Conservation (phyloP, 92 coral and sea anemone genomes). For the Parazoanthus atlanticus region DNA sequence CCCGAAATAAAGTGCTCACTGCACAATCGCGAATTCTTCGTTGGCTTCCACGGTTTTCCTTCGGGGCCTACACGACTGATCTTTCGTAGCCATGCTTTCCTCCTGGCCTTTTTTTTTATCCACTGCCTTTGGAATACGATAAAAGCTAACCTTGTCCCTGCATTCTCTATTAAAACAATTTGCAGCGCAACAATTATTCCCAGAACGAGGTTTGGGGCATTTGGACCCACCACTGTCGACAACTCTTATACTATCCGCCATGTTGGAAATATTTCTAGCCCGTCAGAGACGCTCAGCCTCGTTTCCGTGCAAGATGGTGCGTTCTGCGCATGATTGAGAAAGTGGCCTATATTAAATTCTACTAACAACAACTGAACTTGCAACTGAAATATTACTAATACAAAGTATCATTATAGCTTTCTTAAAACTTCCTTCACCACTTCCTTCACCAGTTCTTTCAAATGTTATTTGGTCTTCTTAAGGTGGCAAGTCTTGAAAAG, state of each 20-base stretch:
- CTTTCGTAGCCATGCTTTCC: slow-evolving; percentile 18
- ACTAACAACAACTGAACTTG: too few species aligned
- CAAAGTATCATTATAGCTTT: too few species aligned
- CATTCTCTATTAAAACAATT: slow-evolving; percentile 38
- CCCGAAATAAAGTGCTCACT: slow-evolving; percentile 30
- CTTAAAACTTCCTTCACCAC: too few species aligned
- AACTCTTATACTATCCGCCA: background rate
- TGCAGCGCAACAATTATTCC: slow-evolving; percentile 38
- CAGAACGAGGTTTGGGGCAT: background rate
- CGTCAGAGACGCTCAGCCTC: slow-evolving; percentile 26
- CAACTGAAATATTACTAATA: too few species aligned
- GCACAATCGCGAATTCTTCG: slow-evolving; percentile 14
- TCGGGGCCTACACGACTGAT: slow-evolving; percentile 15
- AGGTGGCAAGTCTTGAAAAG: too few species aligned
- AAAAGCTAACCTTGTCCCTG: slow-evolving; percentile 35
- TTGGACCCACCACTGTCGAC: background rate
- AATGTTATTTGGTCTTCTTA: too few species aligned
- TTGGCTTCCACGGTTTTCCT: slow-evolving; percentile 29
- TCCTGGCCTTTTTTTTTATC: slow-evolving; percentile 6
- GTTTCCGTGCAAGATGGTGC: slow-evolving; percentile 12
- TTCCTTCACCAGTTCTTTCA: too few species aligned
- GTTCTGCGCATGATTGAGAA: slow-evolving; percentile 24
- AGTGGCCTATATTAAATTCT: slow-evolving; percentile 1
- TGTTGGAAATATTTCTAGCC: slow-evolving; percentile 5
- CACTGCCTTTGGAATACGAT: slow-evolving; percentile 28